These are phyloP conservation scores for Jaculus jaculus DNA, from an alignment of 2,113 vertebrate species.

Conservation along the genomic window DNA sequence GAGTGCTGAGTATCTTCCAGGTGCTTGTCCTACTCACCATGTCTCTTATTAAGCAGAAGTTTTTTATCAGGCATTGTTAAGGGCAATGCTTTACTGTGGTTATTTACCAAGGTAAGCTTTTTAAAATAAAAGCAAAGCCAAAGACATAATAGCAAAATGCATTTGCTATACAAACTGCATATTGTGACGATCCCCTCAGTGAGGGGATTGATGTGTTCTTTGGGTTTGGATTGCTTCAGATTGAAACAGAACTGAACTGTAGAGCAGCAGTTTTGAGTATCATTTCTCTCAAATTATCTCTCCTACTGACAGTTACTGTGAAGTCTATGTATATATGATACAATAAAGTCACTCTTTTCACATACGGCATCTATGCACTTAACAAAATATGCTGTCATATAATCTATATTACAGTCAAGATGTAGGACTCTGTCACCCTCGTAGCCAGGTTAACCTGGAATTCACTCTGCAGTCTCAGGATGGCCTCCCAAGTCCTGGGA, in stretches of 20 bases:
- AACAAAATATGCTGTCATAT: neutral
- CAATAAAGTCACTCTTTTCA: neutral
- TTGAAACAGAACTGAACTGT: constrained; percentile 8
- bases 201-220: neutral
- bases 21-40: neutral
- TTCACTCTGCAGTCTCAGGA: too few relatives aligned
- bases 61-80: constrained; percentile 45
- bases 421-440: neutral
- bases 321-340: constrained; percentile 19
- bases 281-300: constrained; percentile 21
- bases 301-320: constrained; percentile 19
- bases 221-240: constrained; percentile 4
- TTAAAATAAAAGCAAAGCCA: constrained; percentile 18
- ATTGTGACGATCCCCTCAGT: constrained; percentile 4
- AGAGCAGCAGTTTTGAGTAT: constrained; percentile 36
- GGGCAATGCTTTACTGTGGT: neutral
- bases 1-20: neutral
- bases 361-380: constrained; percentile 17
- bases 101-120: neutral
- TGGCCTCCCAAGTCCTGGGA: too few relatives aligned
- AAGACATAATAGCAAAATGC: neutral
- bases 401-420: neutral
- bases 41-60: constrained; percentile 5
- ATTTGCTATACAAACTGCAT: neutral
- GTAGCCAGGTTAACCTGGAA: too few relatives aligned